These are phyloP conservation scores for Andrena marginata DNA, from an alignment of 2,888 invertebrate species.

Conservation along the genomic window DNA sequence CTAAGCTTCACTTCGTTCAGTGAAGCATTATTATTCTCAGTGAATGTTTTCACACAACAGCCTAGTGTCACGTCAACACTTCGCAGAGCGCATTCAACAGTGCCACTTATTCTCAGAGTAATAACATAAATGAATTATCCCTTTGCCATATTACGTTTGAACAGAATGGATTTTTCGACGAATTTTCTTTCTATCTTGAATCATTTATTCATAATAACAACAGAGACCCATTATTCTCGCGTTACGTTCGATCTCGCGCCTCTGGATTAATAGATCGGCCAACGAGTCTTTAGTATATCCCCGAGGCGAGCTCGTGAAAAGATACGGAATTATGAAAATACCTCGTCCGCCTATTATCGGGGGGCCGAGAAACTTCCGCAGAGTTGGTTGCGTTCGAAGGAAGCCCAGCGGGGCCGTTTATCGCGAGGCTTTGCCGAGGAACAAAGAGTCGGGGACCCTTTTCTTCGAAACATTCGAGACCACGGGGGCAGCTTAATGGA, in stretches of 20 bases:
- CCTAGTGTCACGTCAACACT: too few relatives aligned
- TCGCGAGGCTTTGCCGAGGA: not conserved
- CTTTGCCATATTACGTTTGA: too few relatives aligned
- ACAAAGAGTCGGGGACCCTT: constrained; percentile 25
- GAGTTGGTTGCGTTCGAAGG: constrained; percentile 5
- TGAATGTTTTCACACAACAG: too few relatives aligned
- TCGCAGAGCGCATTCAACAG: too few relatives aligned
- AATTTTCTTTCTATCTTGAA: not conserved
- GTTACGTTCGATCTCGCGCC: constrained; percentile 3
- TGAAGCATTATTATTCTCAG: too few relatives aligned
- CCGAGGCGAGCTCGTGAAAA: constrained; percentile 4
- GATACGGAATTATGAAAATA: constrained; percentile 22
- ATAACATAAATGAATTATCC: too few relatives aligned
- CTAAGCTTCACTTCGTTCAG: too few relatives aligned
- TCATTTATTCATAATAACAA: not conserved
- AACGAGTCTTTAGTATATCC: not conserved
- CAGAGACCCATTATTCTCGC: not conserved
- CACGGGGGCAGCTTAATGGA: constrained; percentile 30
- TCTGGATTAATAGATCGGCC: constrained; percentile 5
- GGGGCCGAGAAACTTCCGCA: not conserved
- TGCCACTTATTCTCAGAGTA: too few relatives aligned
- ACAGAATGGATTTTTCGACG: too few relatives aligned
- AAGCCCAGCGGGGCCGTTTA: constrained; percentile 23
- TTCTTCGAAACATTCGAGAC: constrained; percentile 30
- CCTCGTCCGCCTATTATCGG: not conserved